Percentiles rank a stretch among this genome's conserved stretches.
phyloP scores from a whole-genome alignment of 2,888 invertebrate genomes.

The Tenthredo livida region DNA sequence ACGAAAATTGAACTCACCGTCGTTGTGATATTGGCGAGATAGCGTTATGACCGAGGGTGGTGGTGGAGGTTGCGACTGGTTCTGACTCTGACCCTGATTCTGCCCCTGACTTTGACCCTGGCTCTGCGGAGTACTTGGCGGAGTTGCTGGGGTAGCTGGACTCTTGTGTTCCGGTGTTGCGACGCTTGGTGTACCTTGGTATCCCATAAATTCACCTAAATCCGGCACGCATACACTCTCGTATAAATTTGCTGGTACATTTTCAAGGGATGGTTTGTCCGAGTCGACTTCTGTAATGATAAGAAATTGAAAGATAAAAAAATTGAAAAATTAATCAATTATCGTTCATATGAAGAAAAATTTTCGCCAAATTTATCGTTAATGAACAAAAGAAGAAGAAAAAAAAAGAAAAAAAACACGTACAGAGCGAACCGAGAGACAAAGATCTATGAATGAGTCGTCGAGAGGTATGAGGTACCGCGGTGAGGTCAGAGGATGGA shows the following conservation, averaged over 20 bases:
- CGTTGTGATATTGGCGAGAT: slow-evolving; percentile 73
- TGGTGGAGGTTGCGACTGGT: slow-evolving; percentile 26
- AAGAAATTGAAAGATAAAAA: slow-evolving; percentile 47
- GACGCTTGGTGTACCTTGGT: slow-evolving; percentile 67
- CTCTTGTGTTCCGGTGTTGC: slow-evolving; percentile 75
- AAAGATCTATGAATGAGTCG: slow-evolving; percentile 48
- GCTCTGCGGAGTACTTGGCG: slow-evolving; percentile 60
- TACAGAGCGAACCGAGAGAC: background rate
- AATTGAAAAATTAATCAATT: background rate
- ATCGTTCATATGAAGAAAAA: background rate
- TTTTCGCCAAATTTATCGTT: background rate
- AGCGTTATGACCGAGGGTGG: slow-evolving; percentile 62
- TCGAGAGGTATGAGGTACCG: background rate
- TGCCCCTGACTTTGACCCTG: slow-evolving; percentile 56
- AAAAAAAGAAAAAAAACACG: background rate
- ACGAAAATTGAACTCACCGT: slow-evolving; percentile 69
- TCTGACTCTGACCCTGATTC: slow-evolving; percentile 56
- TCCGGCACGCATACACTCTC: slow-evolving; percentile 91
- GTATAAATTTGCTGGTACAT: slow-evolving; percentile 88
- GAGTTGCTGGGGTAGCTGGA: slow-evolving; percentile 76
- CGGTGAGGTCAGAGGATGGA: slow-evolving; percentile 43
- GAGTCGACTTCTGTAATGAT: slow-evolving; percentile 86
- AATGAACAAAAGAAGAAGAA: background rate
- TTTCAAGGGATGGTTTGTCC: slow-evolving; percentile 86
- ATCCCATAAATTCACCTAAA: slow-evolving; percentile 85